Conservation (phyloP, 2,113 vertebrate genomes). For the Pelecanus crispus region DNA sequence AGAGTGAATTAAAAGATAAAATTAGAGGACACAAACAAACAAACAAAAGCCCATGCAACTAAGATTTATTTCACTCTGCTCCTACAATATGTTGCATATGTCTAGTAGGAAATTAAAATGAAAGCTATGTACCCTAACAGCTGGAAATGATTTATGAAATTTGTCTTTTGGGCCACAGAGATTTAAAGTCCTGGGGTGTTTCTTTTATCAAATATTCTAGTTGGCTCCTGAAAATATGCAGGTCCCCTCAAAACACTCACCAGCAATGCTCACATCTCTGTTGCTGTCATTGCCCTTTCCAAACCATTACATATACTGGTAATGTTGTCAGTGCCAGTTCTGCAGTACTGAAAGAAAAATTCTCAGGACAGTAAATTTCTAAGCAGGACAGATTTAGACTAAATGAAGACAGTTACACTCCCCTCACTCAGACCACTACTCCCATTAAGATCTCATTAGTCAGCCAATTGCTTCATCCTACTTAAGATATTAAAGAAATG, state of each 20-base stretch:
- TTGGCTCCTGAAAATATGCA: neutral
- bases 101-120: neutral
- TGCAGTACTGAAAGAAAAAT: neutral
- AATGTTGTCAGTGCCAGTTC: neutral
- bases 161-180: neutral
- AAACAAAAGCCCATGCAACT: neutral
- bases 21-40: neutral
- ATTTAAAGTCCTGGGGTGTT: neutral
- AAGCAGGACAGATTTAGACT: neutral
- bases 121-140: neutral
- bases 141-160: neutral
- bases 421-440: slow-evolving; percentile 6
- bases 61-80: neutral
- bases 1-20: neutral
- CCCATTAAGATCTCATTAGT: slow-evolving; percentile 58
- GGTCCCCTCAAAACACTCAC: neutral
- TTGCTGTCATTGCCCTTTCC: neutral
- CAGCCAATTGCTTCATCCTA: slow-evolving; percentile 39
- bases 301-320: neutral
- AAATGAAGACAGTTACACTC: slow-evolving; percentile 18
- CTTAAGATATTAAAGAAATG: slow-evolving; percentile 51
- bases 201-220: no score
- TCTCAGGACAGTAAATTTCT: neutral
- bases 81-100: neutral
- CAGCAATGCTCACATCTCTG: neutral